Conservation (phyloP, 2,797 vertebrate genomes). For the Capromys pilorides region DNA sequence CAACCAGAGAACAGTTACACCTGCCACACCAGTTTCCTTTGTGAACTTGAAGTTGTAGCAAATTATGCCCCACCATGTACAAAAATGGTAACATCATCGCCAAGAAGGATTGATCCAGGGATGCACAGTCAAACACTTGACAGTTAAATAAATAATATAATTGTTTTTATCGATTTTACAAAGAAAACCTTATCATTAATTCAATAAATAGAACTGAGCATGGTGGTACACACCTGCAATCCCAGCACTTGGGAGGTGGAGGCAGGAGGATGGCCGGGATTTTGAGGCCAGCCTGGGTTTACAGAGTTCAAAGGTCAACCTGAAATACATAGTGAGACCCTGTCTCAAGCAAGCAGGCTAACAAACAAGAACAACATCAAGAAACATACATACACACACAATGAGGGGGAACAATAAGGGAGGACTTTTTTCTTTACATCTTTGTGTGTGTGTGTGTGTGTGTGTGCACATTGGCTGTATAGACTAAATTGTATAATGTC, state of each 20-base stretch:
- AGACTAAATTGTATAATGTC: not conserved
- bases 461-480: no score
- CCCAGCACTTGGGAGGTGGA: not conserved
- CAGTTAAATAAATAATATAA: not conserved
- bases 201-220: not conserved
- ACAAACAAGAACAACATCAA: no score
- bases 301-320: not conserved
- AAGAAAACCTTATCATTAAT: not conserved
- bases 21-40: not conserved
- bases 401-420: no score
- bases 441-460: no score
- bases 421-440: no score
- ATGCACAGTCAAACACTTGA: not conserved
- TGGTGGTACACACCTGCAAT: not conserved
- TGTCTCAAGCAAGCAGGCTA: no score
- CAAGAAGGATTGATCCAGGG: not conserved
- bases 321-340: not conserved
- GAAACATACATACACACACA: no score
- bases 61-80: not conserved
- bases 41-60: not conserved
- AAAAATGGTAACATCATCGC: not conserved
- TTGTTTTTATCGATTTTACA: not conserved
- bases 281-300: not conserved
- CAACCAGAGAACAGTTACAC: not conserved
- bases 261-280: not conserved